These are phyloP conservation scores for Conger conger DNA, from an alignment of 2,113 vertebrate genomes.

Conservation along the genomic window DNA sequence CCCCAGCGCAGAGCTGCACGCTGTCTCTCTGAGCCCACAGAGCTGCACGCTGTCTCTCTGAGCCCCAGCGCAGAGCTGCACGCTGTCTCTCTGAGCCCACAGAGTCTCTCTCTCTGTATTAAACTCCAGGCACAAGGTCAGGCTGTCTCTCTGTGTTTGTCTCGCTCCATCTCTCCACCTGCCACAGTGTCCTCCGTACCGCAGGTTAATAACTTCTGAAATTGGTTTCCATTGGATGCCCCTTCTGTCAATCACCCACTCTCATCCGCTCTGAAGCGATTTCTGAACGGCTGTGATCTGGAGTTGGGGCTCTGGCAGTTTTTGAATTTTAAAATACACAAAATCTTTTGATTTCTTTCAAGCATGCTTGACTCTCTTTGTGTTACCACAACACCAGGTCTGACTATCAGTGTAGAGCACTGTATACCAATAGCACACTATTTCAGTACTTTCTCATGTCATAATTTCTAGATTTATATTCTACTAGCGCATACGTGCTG, in stretches of 20 bases:
- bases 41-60: slow-evolving; percentile 5
- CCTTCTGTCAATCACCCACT: neutral
- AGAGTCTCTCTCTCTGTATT: slow-evolving; percentile 10
- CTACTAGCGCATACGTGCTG: neutral
- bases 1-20: slow-evolving; percentile 24
- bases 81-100: slow-evolving; percentile 8
- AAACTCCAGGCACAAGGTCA: neutral
- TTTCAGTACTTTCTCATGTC: neutral
- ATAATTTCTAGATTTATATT: neutral
- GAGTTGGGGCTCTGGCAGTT: neutral
- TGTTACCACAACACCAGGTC: too few relatives aligned
- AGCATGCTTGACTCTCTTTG: too few relatives aligned
- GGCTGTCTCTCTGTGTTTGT: neutral
- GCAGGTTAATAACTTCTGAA: neutral
- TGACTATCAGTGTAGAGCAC: too few relatives aligned
- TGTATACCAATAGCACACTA: neutral
- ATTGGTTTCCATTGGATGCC: neutral
- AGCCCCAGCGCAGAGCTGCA: slow-evolving; percentile 3
- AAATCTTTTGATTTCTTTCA: too few relatives aligned
- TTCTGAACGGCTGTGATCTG: neutral
- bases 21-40: too few relatives aligned
- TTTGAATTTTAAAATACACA: neutral
- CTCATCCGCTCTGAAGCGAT: neutral
- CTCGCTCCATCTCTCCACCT: neutral
- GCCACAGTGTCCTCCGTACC: too few relatives aligned